phyloP scores from a whole-genome alignment of 64 coral and sea anemone genomes.

The Montipora foliosa region DNA sequence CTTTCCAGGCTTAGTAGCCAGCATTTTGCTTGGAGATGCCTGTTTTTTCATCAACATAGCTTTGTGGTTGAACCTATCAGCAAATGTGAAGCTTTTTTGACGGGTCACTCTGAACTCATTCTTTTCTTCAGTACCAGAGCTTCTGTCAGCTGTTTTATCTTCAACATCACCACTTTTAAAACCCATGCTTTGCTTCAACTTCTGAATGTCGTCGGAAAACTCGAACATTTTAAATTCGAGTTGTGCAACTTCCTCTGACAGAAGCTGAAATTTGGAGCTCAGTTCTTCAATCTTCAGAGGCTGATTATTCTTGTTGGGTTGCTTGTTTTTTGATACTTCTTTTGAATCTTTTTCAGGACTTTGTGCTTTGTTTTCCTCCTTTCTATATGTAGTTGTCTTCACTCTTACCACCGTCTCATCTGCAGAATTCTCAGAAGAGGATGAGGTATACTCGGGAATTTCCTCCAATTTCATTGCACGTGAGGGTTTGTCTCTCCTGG shows the following conservation, averaged over 20 bases:
- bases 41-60: constrained; percentile 72
- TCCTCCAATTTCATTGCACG: constrained; percentile 35
- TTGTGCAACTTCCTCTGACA: constrained; percentile 85
- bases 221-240: constrained; percentile 91
- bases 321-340: neutral
- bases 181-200: constrained; percentile 83
- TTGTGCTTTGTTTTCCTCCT: constrained; percentile 13
- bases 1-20: constrained; percentile 19
- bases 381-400: neutral
- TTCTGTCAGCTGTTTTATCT: constrained; percentile 19
- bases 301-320: neutral
- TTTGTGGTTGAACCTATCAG: constrained; percentile 54
- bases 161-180: constrained; percentile 54
- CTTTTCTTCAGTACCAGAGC: neutral
- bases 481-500: constrained; percentile 19
- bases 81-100: constrained; percentile 50
- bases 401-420: constrained; percentile 28
- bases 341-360: too few relatives aligned
- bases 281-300: constrained; percentile 71
- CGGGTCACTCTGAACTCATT: constrained; percentile 58
- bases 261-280: constrained; percentile 53
- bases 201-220: constrained; percentile 85
- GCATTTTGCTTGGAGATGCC: constrained; percentile 70
- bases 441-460: constrained; percentile 62
- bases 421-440: constrained; percentile 35